Evolutionary conservation across 2,113 vertebrate species (phyloP).

Genomic region (Semicossyphus pulcher): DNA sequence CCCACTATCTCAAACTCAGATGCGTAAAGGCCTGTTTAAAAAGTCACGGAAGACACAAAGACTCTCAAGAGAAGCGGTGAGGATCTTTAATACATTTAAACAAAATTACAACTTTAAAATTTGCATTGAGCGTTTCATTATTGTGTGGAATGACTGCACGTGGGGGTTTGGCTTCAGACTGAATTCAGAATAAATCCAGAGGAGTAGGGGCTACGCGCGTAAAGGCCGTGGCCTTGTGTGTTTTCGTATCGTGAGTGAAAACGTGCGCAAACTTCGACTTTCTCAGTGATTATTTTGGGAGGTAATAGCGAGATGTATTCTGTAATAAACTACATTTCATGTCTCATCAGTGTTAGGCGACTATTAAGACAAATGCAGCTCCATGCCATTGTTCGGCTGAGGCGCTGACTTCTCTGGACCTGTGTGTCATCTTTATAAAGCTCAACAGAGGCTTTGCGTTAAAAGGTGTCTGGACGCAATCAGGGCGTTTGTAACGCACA

Average conservation of each 20-base stretch:
- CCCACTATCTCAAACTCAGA: background rate
- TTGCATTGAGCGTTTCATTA: too few species aligned
- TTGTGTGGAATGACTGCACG: too few species aligned
- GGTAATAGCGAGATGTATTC: too few species aligned
- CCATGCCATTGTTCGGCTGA: slow-evolving; percentile 28
- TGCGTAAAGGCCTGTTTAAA: background rate
- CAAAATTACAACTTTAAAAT: background rate
- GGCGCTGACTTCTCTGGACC: slow-evolving; percentile 1
- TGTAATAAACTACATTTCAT: background rate
- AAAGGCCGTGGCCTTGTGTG: background rate
- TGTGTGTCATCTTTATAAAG: slow-evolving; percentile 42
- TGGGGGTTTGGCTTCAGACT: background rate
- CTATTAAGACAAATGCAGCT: slow-evolving; percentile 13
- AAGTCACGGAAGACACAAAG: background rate
- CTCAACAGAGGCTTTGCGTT: slow-evolving; percentile 11
- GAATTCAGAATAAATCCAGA: background rate
- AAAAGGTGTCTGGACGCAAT: slow-evolving; percentile 36
- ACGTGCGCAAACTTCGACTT: too few species aligned
- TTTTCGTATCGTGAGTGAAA: too few species aligned
- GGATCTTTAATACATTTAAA: background rate
- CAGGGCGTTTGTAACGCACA: slow-evolving; percentile 3
- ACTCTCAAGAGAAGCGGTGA: too few species aligned
- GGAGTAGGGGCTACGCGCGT: background rate
- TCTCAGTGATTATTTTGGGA: too few species aligned
- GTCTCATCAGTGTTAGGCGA: background rate